Evolutionary conservation across 2,888 invertebrate species (phyloP).

Genomic region (Polydesmus complanatus): DNA sequence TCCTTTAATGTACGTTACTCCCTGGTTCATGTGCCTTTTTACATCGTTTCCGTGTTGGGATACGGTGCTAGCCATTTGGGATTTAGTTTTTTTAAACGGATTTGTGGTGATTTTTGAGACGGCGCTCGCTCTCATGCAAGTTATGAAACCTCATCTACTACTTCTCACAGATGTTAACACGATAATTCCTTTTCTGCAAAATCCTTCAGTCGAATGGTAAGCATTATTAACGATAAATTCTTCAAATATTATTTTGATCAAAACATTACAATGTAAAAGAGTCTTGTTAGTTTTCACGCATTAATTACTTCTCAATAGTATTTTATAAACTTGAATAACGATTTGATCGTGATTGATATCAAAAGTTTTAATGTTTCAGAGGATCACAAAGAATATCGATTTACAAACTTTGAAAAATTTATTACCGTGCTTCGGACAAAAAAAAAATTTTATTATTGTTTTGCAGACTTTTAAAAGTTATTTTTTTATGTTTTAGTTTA

Average conservation of each 20-base stretch:
- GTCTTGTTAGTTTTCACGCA: too few relatives aligned
- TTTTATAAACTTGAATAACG: too few relatives aligned
- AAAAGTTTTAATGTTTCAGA: too few relatives aligned
- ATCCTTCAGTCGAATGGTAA: constrained; percentile 8
- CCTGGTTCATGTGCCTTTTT: constrained; percentile 18
- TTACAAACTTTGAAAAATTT: too few relatives aligned
- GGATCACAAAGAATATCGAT: too few relatives aligned
- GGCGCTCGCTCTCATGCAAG: constrained; percentile 10
- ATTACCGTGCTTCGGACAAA: too few relatives aligned
- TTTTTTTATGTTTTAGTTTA: background rate
- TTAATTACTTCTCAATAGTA: too few relatives aligned
- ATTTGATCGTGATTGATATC: too few relatives aligned
- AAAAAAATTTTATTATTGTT: too few relatives aligned
- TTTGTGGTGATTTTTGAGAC: constrained; percentile 8
- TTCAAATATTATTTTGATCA: too few relatives aligned
- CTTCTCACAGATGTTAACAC: background rate
- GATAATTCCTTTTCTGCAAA: constrained; percentile 11
- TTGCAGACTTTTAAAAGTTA: constrained; percentile 1
- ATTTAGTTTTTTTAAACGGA: constrained; percentile 14
- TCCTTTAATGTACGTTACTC: constrained; percentile 15
- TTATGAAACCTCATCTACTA: constrained; percentile 4
- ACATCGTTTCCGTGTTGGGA: constrained; percentile 18
- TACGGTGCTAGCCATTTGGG: constrained; percentile 15
- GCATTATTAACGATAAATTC: too few relatives aligned
- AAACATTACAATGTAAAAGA: too few relatives aligned